Percentiles rank a stretch among this genome's conserved stretches.
Evolutionary conservation across 2,888 invertebrate genomes (phyloP).

Genomic region (Cremastinae sp.): DNA sequence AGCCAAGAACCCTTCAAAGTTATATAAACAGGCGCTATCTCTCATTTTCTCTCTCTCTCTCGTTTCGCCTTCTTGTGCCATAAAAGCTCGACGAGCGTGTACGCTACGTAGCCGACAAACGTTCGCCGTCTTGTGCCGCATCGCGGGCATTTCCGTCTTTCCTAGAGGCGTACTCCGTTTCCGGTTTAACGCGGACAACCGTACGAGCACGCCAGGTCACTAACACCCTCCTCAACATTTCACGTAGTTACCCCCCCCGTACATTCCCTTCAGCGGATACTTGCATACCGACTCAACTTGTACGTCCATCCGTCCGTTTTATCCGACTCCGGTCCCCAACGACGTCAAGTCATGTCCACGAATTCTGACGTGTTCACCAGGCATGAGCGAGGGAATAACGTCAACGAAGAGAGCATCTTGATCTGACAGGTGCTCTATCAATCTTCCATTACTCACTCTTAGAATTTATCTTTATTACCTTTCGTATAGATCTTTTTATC

Average conservation of each 20-base stretch:
- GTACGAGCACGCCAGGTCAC: slow-evolving; percentile 13
- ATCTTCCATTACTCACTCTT: too few species aligned
- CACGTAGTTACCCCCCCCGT: background rate
- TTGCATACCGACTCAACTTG: slow-evolving; percentile 1
- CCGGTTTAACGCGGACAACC: slow-evolving; percentile 44
- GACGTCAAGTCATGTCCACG: slow-evolving; percentile 10
- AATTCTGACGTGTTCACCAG: slow-evolving; percentile 5
- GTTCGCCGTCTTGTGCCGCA: slow-evolving; percentile 39
- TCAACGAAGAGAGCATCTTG: too few species aligned
- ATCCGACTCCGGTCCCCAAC: slow-evolving; percentile 3
- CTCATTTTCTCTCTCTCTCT: slow-evolving; percentile 9
- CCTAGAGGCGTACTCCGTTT: slow-evolving; percentile 48
- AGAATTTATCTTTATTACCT: too few species aligned
- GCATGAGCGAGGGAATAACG: background rate
- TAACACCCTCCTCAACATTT: slow-evolving; percentile 17
- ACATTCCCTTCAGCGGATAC: background rate
- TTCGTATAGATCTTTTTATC: too few species aligned
- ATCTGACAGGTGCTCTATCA: too few species aligned
- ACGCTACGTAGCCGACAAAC: slow-evolving; percentile 47
- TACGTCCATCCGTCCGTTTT: slow-evolving; percentile 11
- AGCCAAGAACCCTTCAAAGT: slow-evolving; percentile 49
- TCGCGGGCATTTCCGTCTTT: slow-evolving; percentile 49
- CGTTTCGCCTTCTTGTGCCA: slow-evolving; percentile 2
- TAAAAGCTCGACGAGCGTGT: slow-evolving; percentile 3
- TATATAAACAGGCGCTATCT: slow-evolving; percentile 39